These are phyloP conservation scores for Aplodontia rufa DNA, from an alignment of 2,113 vertebrate species.

Conservation along the genomic window DNA sequence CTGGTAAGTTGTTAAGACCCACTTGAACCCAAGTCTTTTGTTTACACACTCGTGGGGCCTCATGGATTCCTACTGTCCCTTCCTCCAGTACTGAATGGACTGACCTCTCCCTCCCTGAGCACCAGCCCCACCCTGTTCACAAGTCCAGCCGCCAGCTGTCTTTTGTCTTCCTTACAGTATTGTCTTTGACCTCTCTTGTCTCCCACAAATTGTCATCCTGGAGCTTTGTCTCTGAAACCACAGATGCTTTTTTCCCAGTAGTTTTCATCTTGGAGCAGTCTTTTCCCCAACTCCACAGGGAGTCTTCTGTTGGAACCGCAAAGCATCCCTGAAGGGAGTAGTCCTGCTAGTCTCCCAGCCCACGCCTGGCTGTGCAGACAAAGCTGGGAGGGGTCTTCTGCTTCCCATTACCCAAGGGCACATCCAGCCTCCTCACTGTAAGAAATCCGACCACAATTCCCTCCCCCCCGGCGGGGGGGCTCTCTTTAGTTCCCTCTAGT, in stretches of 20 bases:
- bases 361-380: background rate
- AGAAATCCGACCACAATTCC: background rate
- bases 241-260: background rate
- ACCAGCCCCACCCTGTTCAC: too few relatives aligned
- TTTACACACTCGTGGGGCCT: background rate
- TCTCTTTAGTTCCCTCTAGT: background rate
- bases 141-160: background rate
- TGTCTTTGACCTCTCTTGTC: background rate
- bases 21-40: background rate
- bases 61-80: background rate
- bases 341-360: background rate
- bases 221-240: background rate
- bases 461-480: accelerated
- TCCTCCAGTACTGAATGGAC: background rate
- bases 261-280: background rate
- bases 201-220: background rate
- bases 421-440: background rate
- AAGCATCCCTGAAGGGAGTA: background rate
- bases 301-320: background rate
- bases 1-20: background rate
- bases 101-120: background rate
- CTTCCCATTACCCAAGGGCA: background rate
- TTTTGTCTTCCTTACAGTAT: background rate
- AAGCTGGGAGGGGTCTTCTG: background rate
- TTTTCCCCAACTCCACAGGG: background rate